Percentiles rank a stretch among this genome's conserved stretches.
Conservation (phyloP, 2,113 vertebrate genomes). For the Platysternon megacephalum region DNA sequence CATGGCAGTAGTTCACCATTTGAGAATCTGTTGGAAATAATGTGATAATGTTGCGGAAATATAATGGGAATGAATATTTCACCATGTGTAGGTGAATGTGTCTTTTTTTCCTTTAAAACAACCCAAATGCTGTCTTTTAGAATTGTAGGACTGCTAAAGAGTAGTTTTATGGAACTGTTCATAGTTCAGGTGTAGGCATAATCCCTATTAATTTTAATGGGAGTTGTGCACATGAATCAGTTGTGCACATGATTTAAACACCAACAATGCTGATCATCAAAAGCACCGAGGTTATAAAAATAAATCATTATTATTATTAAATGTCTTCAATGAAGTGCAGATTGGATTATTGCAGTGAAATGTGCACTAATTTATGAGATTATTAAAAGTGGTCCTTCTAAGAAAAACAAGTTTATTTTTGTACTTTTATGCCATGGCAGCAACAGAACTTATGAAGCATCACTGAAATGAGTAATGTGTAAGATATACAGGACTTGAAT, state of each 20-base stretch:
- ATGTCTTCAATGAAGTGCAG: background rate
- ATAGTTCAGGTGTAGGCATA: background rate
- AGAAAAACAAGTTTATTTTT: background rate
- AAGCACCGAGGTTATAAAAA: background rate
- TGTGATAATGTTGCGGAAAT: background rate
- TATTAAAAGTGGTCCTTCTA: background rate
- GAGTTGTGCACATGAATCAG: background rate
- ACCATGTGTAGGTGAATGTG: background rate
- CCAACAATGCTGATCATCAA: background rate
- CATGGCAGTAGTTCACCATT: background rate
- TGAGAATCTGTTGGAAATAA: background rate
- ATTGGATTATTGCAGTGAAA: background rate
- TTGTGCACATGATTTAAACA: background rate
- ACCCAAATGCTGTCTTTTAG: background rate
- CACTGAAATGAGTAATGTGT: background rate
- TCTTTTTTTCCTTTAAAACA: background rate
- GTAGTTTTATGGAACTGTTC: background rate
- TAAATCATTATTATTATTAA: background rate
- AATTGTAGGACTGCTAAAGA: background rate
- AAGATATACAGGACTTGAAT: background rate
- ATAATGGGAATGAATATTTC: background rate
- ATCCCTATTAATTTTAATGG: background rate
- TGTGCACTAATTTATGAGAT: background rate
- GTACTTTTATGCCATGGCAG: background rate
- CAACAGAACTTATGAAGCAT: constrained; percentile 22